phyloP scores from a whole-genome alignment of 2,888 invertebrate genomes.

The Cancer borealis region DNA sequence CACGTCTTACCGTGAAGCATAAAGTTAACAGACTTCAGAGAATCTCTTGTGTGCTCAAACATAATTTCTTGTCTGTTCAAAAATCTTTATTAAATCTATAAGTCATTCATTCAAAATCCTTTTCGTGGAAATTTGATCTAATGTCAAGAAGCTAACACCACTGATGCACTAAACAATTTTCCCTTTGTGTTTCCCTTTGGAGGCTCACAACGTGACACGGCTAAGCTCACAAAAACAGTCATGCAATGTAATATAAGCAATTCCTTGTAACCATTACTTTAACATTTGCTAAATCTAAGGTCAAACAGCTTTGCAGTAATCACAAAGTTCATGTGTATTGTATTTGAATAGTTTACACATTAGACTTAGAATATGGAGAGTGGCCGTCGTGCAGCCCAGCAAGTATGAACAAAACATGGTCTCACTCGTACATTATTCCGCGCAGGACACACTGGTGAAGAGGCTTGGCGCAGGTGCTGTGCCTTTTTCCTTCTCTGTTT shows the following conservation, averaged over 20 bases:
- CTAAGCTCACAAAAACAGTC: background rate
- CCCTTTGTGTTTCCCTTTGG: background rate
- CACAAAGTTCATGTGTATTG: background rate
- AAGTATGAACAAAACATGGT: background rate
- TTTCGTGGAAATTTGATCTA: background rate
- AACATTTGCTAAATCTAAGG: background rate
- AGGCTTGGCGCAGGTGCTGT: conserved; percentile 82
- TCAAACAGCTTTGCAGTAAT: background rate
- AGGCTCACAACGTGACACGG: background rate
- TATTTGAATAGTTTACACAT: background rate
- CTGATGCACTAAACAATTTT: background rate
- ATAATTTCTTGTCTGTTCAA: too few species aligned
- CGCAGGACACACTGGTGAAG: conserved; percentile 89
- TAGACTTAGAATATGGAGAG: background rate
- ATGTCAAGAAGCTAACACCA: background rate
- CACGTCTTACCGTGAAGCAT: too few species aligned
- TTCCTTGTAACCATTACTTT: background rate
- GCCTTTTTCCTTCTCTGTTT: conserved; percentile 84
- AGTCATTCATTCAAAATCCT: background rate
- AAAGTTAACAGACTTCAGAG: too few species aligned
- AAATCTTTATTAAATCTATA: too few species aligned
- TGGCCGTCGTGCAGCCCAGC: background rate
- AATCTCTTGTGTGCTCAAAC: too few species aligned
- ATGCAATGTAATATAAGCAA: background rate
- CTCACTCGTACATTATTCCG: background rate